phyloP scores from a whole-genome alignment of 1,140 invertebrate genomes.

The Nasonia longicornis region DNA sequence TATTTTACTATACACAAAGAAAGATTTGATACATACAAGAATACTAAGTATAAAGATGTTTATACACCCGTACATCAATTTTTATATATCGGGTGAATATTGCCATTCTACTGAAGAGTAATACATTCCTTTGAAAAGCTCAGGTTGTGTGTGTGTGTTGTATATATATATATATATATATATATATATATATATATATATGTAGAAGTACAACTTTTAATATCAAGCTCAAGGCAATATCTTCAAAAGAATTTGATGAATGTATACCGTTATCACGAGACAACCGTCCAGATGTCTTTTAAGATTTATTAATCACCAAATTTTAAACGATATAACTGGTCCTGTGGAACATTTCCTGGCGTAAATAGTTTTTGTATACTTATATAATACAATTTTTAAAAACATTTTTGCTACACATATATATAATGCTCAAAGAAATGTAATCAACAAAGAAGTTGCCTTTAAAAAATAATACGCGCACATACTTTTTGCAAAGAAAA shows the following conservation, averaged over 20 bases:
- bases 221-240: too few relatives aligned
- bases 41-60: slow-evolving; percentile 22
- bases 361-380: not conserved
- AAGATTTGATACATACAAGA: slow-evolving; percentile 33
- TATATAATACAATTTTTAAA: not conserved
- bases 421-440: slow-evolving; percentile 10
- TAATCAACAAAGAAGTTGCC: slow-evolving; percentile 16
- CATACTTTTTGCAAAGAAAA: slow-evolving; percentile 36
- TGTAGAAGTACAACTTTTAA: not conserved
- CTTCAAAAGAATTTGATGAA: not conserved
- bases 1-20: slow-evolving; percentile 32
- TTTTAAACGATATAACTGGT: slow-evolving; percentile 3
- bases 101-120: slow-evolving; percentile 10
- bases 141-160: slow-evolving; percentile 18
- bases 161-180: not conserved
- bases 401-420: slow-evolving; percentile 20
- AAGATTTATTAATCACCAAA: not conserved
- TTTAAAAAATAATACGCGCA: slow-evolving; percentile 33
- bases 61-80: slow-evolving; percentile 8
- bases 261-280: not conserved
- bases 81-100: slow-evolving; percentile 28
- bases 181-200: slow-evolving; percentile 19
- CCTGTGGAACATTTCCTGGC: not conserved
- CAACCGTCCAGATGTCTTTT: slow-evolving; percentile 26
- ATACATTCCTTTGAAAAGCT: slow-evolving; percentile 44